Evolutionary conservation across 2,113 vertebrate species (phyloP).

Genomic region (Tychaedon coryphoeus): DNA sequence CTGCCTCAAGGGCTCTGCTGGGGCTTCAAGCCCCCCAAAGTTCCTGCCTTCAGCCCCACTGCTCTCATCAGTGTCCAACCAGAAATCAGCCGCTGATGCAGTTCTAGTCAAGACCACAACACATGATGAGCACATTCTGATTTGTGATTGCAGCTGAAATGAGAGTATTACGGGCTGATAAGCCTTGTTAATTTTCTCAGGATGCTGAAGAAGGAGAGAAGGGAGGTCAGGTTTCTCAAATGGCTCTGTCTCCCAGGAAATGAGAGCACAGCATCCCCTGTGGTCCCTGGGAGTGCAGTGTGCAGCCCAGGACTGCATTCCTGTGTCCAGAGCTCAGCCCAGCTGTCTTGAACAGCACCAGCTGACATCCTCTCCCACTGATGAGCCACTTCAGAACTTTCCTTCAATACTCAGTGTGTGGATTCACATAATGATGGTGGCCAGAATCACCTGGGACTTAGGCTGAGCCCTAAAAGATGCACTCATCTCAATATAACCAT

Average conservation of each 20-base stretch:
- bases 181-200: slow-evolving; percentile 1
- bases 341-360: neutral
- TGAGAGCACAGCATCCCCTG: neutral
- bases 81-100: neutral
- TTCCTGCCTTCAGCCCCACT: neutral
- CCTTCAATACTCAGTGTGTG: neutral
- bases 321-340: neutral
- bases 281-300: neutral
- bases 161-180: neutral
- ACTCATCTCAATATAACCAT: neutral
- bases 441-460: neutral
- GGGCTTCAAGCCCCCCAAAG: neutral
- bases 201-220: neutral
- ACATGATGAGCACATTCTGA: neutral
- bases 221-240: neutral
- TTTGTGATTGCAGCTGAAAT: slow-evolving; percentile 1
- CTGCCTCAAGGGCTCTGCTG: neutral
- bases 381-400: neutral
- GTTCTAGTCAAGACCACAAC: neutral
- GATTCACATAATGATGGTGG: neutral
- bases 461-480: neutral
- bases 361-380: neutral
- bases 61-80: neutral
- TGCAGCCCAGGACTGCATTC: neutral
- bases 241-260: fast-evolving